These are phyloP conservation scores for Chloroceryle inda DNA, from an alignment of 2,797 vertebrate species.

Conservation along the genomic window DNA sequence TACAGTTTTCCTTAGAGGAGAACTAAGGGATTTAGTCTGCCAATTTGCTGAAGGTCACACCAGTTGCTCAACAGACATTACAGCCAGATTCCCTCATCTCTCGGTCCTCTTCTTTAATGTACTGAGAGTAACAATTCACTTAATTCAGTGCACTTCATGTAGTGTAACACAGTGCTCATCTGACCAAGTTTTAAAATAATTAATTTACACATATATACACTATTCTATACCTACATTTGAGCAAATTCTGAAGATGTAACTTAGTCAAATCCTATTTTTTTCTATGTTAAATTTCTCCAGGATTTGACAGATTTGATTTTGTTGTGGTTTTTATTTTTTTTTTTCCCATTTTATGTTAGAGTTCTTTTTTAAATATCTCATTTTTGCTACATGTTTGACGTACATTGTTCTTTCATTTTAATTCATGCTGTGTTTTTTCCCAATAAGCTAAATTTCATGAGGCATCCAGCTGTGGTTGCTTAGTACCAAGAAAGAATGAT, in stretches of 20 bases:
- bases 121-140: neutral
- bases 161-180: neutral
- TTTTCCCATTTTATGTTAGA: neutral
- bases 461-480: slow-evolving; percentile 64
- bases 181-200: neutral
- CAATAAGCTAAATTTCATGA: slow-evolving; percentile 68
- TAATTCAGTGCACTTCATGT: neutral
- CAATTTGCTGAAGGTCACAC: neutral
- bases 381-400: slow-evolving; percentile 45
- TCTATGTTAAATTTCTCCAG: slow-evolving; percentile 31
- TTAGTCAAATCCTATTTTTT: slow-evolving; percentile 22
- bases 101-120: neutral
- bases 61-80: neutral
- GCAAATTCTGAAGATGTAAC: neutral
- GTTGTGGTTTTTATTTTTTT: neutral
- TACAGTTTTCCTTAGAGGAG: neutral
- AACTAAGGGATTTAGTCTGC: neutral
- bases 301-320: neutral
- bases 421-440: slow-evolving; percentile 72
- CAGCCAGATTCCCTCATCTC: neutral
- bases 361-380: slow-evolving; percentile 23
- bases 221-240: neutral
- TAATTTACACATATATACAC: neutral
- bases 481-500: slow-evolving; percentile 50
- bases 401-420: slow-evolving; percentile 55